Percentiles rank a stretch among this genome's conserved stretches.
Conservation (phyloP, 2,888 invertebrate species). For the Willowsia nigromaculata region DNA sequence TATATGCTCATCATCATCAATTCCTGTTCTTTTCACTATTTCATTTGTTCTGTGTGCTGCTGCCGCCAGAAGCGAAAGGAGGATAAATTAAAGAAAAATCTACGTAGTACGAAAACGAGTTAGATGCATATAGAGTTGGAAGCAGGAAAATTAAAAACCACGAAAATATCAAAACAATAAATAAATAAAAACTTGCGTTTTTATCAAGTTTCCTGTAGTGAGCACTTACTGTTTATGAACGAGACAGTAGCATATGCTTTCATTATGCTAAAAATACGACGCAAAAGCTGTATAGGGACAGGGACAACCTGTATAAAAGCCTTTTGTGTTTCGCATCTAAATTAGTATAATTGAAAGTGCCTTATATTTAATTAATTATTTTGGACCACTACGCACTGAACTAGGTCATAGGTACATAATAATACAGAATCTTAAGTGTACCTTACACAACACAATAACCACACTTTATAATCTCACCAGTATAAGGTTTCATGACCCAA, state of each 20-base stretch:
- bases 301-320: too few species aligned
- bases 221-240: too few species aligned
- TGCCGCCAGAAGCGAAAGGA: not conserved
- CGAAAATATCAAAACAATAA: too few species aligned
- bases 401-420: not conserved
- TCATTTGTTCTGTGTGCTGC: too few species aligned
- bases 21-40: not conserved
- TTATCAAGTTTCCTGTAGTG: not conserved
- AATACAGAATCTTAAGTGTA: not conserved
- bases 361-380: constrained; percentile 23
- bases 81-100: too few species aligned
- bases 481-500: constrained; percentile 30
- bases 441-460: not conserved
- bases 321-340: constrained; percentile 13
- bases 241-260: too few species aligned
- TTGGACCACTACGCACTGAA: not conserved
- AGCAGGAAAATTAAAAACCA: too few species aligned
- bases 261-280: too few species aligned
- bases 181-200: not conserved
- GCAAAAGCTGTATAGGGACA: too few species aligned
- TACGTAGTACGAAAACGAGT: too few species aligned
- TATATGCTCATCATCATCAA: not conserved
- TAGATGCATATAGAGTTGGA: too few species aligned
- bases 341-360: constrained; percentile 2
- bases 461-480: constrained; percentile 12